phyloP scores from a whole-genome alignment of 2,888 invertebrate genomes.

The Ellobium chinense region DNA sequence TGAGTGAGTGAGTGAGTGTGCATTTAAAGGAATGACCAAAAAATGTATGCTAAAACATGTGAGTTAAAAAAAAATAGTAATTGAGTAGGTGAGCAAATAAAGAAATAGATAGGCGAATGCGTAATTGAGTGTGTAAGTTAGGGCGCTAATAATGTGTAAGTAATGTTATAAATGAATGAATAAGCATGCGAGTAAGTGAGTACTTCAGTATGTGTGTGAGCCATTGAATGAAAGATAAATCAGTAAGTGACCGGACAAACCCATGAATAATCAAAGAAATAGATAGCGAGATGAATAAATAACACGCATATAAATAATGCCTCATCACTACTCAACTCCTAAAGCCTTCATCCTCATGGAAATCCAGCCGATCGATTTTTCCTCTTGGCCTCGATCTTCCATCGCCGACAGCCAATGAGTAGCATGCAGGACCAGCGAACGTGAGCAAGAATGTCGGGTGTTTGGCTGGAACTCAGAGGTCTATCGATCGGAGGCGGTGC shows the following conservation, averaged over 20 bases:
- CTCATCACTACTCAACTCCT: background rate
- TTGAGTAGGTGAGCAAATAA: background rate
- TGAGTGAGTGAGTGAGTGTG: background rate
- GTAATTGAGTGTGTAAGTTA: background rate
- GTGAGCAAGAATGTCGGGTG: background rate
- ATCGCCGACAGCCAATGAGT: background rate
- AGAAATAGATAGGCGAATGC: background rate
- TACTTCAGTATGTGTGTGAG: background rate
- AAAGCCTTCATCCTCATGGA: no score
- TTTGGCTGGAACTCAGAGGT: background rate
- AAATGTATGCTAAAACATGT: background rate
- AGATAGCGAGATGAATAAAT: background rate
- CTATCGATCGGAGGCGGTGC: conserved; percentile 32
- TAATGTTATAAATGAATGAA: background rate
- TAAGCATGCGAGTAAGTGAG: background rate
- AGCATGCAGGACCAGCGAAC: background rate
- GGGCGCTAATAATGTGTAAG: no score
- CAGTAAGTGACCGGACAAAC: background rate
- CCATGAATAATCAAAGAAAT: background rate
- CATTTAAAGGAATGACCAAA: background rate
- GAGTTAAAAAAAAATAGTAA: background rate
- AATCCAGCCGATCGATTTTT: conserved; percentile 8
- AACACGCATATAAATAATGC: background rate
- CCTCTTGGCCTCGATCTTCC: background rate
- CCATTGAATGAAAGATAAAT: background rate